A percentile compares a stretch with the other conserved stretches of the same genome.
Evolutionary conservation across 2,113 vertebrate species (phyloP).

Genomic region (Guaruba guarouba): DNA sequence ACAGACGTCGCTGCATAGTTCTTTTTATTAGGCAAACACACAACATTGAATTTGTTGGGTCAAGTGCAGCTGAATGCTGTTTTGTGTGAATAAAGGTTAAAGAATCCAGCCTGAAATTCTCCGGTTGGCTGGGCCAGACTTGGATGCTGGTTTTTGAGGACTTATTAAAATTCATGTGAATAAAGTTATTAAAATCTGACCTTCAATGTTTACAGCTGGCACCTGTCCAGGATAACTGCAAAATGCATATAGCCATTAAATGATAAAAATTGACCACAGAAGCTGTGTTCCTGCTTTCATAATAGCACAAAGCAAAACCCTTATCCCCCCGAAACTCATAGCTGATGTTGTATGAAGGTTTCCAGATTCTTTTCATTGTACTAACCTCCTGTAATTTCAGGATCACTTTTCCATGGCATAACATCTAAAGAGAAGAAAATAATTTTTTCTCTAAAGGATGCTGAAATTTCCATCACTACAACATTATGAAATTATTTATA

Average conservation of each 20-base stretch:
- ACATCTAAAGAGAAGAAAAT: not conserved
- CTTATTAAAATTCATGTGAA: not conserved
- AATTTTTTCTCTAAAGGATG: not conserved
- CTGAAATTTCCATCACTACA: not conserved
- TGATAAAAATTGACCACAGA: not conserved
- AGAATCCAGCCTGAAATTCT: not conserved
- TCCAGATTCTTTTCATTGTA: not conserved
- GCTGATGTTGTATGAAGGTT: not conserved
- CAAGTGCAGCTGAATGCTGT: not conserved
- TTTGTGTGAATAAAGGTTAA: not conserved
- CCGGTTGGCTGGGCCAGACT: not conserved
- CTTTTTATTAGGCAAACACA: not conserved
- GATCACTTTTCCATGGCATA: not conserved
- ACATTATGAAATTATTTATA: not conserved
- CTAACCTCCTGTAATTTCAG: not conserved
- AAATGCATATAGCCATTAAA: not conserved
- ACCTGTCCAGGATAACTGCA: not conserved
- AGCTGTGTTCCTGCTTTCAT: not conserved
- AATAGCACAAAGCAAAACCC: not conserved
- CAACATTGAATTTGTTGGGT: not conserved
- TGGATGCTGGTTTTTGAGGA: not conserved
- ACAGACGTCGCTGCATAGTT: not conserved
- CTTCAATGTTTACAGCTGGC: not conserved
- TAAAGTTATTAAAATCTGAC: conserved; percentile 3
- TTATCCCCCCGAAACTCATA: not conserved